A percentile compares a stretch with the other conserved stretches of the same genome.
phyloP scores from a whole-genome alignment of 2,888 invertebrate genomes.

The Cinara cedri region DNA sequence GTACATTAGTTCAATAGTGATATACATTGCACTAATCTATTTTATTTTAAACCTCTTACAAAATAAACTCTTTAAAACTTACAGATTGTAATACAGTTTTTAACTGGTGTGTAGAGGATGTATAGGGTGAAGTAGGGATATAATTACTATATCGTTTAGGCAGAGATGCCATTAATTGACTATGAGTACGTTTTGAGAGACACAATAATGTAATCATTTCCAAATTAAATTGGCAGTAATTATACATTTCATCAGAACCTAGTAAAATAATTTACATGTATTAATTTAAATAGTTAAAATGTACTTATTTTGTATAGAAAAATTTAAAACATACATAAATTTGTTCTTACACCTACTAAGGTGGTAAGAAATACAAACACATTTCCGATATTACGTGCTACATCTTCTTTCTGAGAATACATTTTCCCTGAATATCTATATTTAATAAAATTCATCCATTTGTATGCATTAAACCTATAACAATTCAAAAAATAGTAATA shows the following conservation, averaged over 20 bases:
- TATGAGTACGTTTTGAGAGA: conserved; percentile 94
- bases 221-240: conserved; percentile 68
- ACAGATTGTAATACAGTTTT: conserved; percentile 54
- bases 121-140: conserved; percentile 75
- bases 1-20: too few species aligned
- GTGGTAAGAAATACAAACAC: conserved; percentile 89
- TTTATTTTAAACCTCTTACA: too few species aligned
- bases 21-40: too few species aligned
- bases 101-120: conserved; percentile 36
- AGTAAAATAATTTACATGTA: neutral
- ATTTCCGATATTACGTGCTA: conserved; percentile 90
- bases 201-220: conserved; percentile 94
- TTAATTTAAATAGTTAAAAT: neutral
- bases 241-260: conserved; percentile 55
- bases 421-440: too few species aligned
- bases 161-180: conserved; percentile 92
- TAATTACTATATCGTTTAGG: conserved; percentile 92
- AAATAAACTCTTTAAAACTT: neutral
- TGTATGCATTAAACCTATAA: conserved; percentile 30
- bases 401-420: conserved; percentile 61
- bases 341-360: conserved; percentile 84
- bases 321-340: conserved; percentile 70
- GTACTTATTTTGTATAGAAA: neutral
- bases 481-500: neutral
- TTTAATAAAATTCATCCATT: conserved; percentile 30